Base-by-base conservation (phyloP, 53 echinoderm and acorn worm genomes). In the Mesocentrotus franciscanus region DNA sequence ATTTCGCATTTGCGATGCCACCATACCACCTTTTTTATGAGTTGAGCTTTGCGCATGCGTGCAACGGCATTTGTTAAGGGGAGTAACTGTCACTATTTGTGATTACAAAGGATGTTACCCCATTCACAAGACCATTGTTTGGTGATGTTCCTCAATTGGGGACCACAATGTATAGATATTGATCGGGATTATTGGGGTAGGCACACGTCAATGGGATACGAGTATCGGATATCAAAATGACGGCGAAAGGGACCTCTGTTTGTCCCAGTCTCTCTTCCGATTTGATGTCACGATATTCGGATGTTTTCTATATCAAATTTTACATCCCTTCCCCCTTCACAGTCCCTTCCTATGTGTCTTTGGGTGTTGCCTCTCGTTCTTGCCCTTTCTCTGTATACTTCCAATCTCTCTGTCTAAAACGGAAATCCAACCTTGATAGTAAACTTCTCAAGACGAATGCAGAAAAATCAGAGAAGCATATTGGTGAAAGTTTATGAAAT, bases 71-170 rank as follows among this genome's bases (percentile, higher is more conserved):
- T 72, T 72, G 74, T 74, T 11, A 74, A 18, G 74, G 81, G 81
- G 42, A 42, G 81, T 81, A 81, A 81, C 81, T 81, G 76, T 76
- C 76, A 30, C 76, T 76, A 32, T 30, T 29, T 68, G 74, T 12
- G 74, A 81, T 39, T 18, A 20, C 81, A 81, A 42, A 81, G 36
- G 81, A 81, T 81, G 81, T 81, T 81, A 8, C 39, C 22, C 81
- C 42, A 81, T 81, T 81, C 39, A 42, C 42, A 20, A 42, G 6
- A 42, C 36, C 42, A 81, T 81, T 81, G 81, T 81, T 81, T 36
- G 81, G 22, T 42, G 81, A 81, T 81, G 35, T 81, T 81, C 81
- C 7, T 81, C 81, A 81, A 81, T 81, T 36, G 81, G 81, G 81
- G 16, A 8, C 20, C 0, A 81, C 81, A 81, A 81, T 81, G 42